phyloP scores from a whole-genome alignment of 1,140 invertebrate genomes.

The Drosophila ercepeae region DNA sequence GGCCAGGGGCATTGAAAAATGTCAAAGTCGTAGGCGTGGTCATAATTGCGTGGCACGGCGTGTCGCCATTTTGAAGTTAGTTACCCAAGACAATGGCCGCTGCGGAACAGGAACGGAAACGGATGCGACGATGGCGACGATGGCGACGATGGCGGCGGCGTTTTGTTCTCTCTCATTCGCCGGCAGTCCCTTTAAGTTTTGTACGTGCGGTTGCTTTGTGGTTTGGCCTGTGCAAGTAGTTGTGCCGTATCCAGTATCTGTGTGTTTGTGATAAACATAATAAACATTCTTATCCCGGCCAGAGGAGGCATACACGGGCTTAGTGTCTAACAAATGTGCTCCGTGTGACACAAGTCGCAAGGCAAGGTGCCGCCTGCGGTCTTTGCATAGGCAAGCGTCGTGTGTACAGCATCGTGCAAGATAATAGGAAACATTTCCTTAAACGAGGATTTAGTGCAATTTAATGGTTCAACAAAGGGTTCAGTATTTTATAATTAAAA shows the following conservation, averaged over 20 bases:
- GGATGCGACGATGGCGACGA: background rate
- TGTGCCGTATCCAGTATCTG: constrained; percentile 19
- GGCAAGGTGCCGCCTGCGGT: constrained; percentile 64
- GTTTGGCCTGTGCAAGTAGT: constrained; percentile 49
- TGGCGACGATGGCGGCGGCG: constrained; percentile 17
- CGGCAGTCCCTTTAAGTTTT: constrained; percentile 60
- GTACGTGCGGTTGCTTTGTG: constrained; percentile 76
- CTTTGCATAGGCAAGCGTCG: constrained; percentile 38
- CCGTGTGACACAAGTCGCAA: constrained; percentile 61
- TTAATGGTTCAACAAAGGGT: too few species aligned
- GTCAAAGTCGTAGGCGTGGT: constrained; percentile 34
- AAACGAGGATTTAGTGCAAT: background rate
- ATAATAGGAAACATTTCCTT: background rate
- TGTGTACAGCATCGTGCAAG: background rate
- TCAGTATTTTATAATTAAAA: too few species aligned
- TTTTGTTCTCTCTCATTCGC: constrained; percentile 66
- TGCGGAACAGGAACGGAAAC: background rate
- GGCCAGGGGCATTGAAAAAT: constrained; percentile 24
- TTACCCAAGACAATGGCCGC: constrained; percentile 49
- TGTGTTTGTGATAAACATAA: constrained; percentile 68
- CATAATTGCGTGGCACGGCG: constrained; percentile 49
- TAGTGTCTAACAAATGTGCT: constrained; percentile 78
- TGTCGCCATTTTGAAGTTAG: constrained; percentile 48
- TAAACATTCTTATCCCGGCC: constrained; percentile 75
- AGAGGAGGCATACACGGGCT: constrained; percentile 68